phyloP scores from a whole-genome alignment of 2,113 vertebrate genomes.

The Malurus cyaneus region DNA sequence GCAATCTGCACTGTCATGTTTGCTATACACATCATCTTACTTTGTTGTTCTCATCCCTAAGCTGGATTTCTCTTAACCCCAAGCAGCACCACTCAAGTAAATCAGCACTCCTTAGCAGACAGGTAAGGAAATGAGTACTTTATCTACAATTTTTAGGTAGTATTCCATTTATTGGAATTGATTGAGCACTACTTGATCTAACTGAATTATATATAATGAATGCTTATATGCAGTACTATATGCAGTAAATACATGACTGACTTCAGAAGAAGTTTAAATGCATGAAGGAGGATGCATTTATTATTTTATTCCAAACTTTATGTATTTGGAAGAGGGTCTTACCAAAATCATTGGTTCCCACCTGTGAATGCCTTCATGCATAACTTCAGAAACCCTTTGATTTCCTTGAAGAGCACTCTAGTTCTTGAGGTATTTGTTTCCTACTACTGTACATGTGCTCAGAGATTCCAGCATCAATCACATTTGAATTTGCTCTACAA shows the following conservation, averaged over 20 bases:
- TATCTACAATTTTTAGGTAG: background rate
- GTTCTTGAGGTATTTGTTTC: constrained; percentile 40
- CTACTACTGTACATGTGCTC: constrained; percentile 3
- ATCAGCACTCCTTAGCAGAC: background rate
- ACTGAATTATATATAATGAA: background rate
- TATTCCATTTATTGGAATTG: background rate
- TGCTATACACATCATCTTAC: background rate
- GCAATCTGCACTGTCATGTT: background rate
- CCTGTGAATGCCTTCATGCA: background rate
- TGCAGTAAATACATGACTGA: background rate
- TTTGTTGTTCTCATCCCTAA: background rate
- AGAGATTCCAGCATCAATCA: constrained; percentile 49
- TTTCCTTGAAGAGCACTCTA: constrained; percentile 44
- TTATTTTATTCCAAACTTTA: background rate
- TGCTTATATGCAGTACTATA: background rate
- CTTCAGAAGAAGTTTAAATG: background rate
- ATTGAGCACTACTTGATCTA: background rate
- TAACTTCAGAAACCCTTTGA: background rate
- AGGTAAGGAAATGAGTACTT: background rate
- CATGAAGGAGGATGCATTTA: background rate
- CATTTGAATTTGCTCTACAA: constrained; percentile 48
- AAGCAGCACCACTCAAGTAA: background rate
- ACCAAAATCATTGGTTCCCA: background rate
- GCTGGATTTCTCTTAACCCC: background rate
- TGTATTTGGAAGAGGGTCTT: background rate